phyloP scores from a whole-genome alignment of 2,113 vertebrate species.

The Seriola dumerili region DNA sequence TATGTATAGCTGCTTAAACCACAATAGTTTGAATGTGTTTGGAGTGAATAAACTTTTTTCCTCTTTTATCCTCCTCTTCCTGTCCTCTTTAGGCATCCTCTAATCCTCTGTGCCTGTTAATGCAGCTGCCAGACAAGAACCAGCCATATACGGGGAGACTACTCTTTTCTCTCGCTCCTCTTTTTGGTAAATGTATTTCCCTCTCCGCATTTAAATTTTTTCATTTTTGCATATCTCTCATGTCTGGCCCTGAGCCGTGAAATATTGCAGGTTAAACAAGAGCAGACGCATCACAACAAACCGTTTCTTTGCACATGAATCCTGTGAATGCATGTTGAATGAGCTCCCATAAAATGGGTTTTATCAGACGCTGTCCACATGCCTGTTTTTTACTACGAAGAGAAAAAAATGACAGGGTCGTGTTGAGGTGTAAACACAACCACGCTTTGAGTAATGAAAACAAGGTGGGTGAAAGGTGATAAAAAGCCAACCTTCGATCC shows the following conservation, averaged over 20 bases:
- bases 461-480: slow-evolving; percentile 49
- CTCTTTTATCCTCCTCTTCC: slow-evolving; percentile 43
- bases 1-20: slow-evolving; percentile 18
- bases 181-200: background rate
- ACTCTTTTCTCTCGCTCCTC: background rate
- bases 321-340: slow-evolving; percentile 38
- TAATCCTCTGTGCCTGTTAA: slow-evolving; percentile 44
- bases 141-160: slow-evolving; percentile 54
- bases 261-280: slow-evolving; percentile 40
- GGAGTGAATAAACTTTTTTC: slow-evolving; percentile 28
- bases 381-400: slow-evolving; percentile 46
- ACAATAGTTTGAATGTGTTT: slow-evolving; percentile 17
- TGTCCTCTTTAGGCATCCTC: slow-evolving; percentile 46
- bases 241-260: slow-evolving; percentile 25
- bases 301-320: slow-evolving; percentile 43
- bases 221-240: slow-evolving; percentile 10
- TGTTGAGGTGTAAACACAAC: slow-evolving; percentile 41
- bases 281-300: slow-evolving; percentile 43
- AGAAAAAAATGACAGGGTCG: slow-evolving; percentile 14
- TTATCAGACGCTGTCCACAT: slow-evolving; percentile 46
- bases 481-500: slow-evolving; percentile 53
- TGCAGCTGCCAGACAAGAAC: slow-evolving; percentile 45
- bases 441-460: slow-evolving; percentile 64
- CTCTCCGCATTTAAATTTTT: slow-evolving; percentile 17
- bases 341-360: slow-evolving; percentile 58